These are phyloP conservation scores for Thymelicus sylvestris DNA, from an alignment of 2,888 invertebrate species.

Conservation along the genomic window DNA sequence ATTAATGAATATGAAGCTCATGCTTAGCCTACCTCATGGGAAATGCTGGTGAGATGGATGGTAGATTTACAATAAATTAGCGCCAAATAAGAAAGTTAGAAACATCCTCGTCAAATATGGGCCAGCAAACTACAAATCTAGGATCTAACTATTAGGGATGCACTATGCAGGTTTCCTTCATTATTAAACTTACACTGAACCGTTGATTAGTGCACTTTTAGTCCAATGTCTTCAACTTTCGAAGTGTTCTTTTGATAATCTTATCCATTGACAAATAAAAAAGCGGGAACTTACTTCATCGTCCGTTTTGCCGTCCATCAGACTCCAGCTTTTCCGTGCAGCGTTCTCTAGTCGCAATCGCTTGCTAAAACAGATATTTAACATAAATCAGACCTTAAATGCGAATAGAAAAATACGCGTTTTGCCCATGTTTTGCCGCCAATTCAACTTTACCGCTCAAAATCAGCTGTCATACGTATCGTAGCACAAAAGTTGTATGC, in stretches of 20 bases:
- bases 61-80: too few relatives aligned
- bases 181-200: too few relatives aligned
- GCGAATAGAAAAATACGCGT: constrained; percentile 41
- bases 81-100: too few relatives aligned
- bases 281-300: constrained; percentile 75
- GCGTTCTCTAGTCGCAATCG: constrained; percentile 62
- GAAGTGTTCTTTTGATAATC: not conserved
- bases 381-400: constrained; percentile 32
- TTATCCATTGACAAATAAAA: constrained; percentile 59
- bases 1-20: too few relatives aligned
- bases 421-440: constrained; percentile 73
- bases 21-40: too few relatives aligned
- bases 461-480: constrained; percentile 73
- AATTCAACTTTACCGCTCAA: constrained; percentile 76
- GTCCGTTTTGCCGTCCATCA: constrained; percentile 75
- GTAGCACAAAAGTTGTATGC: constrained; percentile 44
- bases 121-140: too few relatives aligned
- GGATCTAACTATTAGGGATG: not conserved
- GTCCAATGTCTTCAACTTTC: not conserved
- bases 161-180: too few relatives aligned
- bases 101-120: too few relatives aligned
- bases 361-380: constrained; percentile 61
- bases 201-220: not conserved
- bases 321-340: constrained; percentile 74
- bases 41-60: too few relatives aligned